Base-by-base conservation (phyloP, 1,140 invertebrate species). In the Lepidostoma basale region DNA sequence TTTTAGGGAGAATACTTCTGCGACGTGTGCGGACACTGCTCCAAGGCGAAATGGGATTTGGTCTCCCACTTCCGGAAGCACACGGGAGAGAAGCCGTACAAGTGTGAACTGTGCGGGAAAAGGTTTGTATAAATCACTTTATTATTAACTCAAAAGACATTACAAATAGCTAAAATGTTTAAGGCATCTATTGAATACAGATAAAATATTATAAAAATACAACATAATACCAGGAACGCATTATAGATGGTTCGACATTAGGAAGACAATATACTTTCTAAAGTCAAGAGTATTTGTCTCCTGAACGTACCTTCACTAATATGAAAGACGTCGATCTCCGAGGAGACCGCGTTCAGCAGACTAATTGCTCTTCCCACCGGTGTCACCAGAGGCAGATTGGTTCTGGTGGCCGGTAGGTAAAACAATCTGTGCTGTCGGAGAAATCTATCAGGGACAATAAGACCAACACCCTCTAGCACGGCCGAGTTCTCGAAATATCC, bases 21-120 rank as follows among this genome's bases (percentile, higher is more conserved):
- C 18, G 69, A 72, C 42, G 18, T 59, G 1, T 72, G 69, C 23
- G 69, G 69, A 4, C 69, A 72, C 47, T 64, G 59, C 20, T 65
- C 58, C 1, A 59, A 36, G 40, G 33, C 65, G n/a, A 72, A 72
- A 49, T 68, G 42, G 20, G 65, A 72, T 40, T 54, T 72, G 3
- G 65, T 72, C 65, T 98, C 96, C 1, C 96, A 98, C 79, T 94
- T 96, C 78, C 86, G 96, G 73, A 96, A 95, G 0, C 97, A 99
- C 79, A 98, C 97, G 0, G 96, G 97, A 1, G 96, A 98, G 79
- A 98, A 98, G 77, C 97, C 97, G 0, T 99, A 99, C 85, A 92
- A 92, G 75, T 99, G 97, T 83, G 52, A 64, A 12, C 59, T 28
- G 3, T 72, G 69, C 26, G 60, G 23, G 9, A 65, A 72, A 52